A percentile compares a stretch with the other conserved stretches of the same genome.
phyloP scores from a whole-genome alignment of 2,113 vertebrate species.

The Oophaga pumilio region DNA sequence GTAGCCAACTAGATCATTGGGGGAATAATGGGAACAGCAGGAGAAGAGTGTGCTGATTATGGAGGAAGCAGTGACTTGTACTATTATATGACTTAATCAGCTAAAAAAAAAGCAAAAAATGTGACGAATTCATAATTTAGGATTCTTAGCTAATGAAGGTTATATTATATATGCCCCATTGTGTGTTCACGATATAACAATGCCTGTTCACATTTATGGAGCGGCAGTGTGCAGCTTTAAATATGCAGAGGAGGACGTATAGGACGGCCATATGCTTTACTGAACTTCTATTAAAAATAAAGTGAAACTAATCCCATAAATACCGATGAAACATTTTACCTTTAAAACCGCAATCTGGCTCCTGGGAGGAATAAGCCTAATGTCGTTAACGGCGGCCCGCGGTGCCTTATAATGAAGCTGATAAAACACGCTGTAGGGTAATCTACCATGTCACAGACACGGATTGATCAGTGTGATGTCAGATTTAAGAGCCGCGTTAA shows the following conservation, averaged over 20 bases:
- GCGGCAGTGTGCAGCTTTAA: not conserved
- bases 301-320: slow-evolving; percentile 20
- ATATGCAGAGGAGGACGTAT: not conserved
- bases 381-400: not conserved
- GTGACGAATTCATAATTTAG: not conserved
- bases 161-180: too few relatives aligned
- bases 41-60: not conserved
- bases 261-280: slow-evolving; percentile 8
- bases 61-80: not conserved
- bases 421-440: slow-evolving; percentile 5
- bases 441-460: slow-evolving; percentile 33
- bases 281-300: slow-evolving; percentile 19
- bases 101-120: not conserved
- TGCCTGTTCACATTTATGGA: too few relatives aligned
- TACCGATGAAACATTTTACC: slow-evolving; percentile 5
- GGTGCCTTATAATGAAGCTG: not conserved
- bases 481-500: slow-evolving; percentile 37
- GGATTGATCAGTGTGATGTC: slow-evolving; percentile 38
- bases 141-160: too few relatives aligned
- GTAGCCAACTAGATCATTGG: not conserved
- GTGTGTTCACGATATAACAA: too few relatives aligned
- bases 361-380: slow-evolving; percentile 24
- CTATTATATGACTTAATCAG: not conserved
- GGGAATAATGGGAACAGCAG: not conserved
- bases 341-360: slow-evolving; percentile 11